Conservation (phyloP, 2,113 vertebrate genomes). For the Cinclus cinclus region DNA sequence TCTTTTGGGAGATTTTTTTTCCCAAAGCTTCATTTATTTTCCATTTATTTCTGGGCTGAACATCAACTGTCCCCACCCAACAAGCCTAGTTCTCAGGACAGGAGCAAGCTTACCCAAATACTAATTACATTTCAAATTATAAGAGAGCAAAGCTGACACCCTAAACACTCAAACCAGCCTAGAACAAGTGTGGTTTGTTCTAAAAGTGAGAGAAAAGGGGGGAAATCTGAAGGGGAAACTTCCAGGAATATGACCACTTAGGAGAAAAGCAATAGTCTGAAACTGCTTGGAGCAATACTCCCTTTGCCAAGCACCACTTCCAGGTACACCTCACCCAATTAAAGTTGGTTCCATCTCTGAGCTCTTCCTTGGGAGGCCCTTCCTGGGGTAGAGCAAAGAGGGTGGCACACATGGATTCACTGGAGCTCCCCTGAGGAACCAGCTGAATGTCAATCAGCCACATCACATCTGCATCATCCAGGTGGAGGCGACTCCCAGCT, state of each 20-base stretch:
- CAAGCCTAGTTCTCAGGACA: background rate
- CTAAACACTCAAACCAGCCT: background rate
- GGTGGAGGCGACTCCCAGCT: background rate
- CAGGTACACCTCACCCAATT: background rate
- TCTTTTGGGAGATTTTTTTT: background rate
- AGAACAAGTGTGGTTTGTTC: background rate
- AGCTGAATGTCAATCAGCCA: background rate
- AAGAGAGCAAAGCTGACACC: background rate
- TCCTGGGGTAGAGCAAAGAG: rapidly evolving
- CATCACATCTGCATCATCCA: background rate
- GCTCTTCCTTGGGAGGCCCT: background rate
- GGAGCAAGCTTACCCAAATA: background rate
- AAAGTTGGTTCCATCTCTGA: background rate
- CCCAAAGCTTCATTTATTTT: background rate
- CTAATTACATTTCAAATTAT: background rate
- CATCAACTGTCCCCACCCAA: background rate
- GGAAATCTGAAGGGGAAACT: background rate
- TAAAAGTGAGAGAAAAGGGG: background rate
- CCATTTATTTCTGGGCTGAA: background rate
- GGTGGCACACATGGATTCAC: background rate
- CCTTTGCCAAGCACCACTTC: background rate
- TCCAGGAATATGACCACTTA: rapidly evolving
- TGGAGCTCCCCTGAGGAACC: background rate
- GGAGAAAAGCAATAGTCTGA: background rate
- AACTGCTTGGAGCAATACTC: rapidly evolving